Evolutionary conservation across 2,113 vertebrate species (phyloP), one percentile per base, ranked within the genome.

Genomic region (Anthoscopus minutus): DNA sequence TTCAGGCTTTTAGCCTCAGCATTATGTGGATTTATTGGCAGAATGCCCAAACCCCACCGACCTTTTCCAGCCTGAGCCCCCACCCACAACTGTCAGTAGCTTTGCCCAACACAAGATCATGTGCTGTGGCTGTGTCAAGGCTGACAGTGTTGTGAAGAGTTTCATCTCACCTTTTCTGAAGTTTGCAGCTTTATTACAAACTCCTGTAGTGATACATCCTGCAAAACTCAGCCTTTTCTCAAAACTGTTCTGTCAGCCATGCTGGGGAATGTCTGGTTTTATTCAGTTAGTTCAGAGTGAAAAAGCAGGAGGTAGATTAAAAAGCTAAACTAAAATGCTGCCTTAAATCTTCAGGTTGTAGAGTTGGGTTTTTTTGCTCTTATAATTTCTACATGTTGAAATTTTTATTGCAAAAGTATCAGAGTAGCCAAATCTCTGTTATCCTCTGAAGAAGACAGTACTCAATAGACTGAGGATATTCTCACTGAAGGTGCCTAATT

Each of bases 1-100:
- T 57, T 91, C 57, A 92, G 76, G 85, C 91, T 95, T 95, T 94
- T 91, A 95, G 83, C 71, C 86, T 67, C 56, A 38, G 64, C 64
- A 67, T 76, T 96, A 73, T 88, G 51, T 0, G 12, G 65, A 88
- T 94, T 94, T 78, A 16, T 69, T 94, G 93, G 93, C 82, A 81
- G 56, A 45, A 48, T 60, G 93, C 86, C 86, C 61, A 90, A 96
- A 74, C 10, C 18, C 38, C 2, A 9, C 60, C 74, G 79, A 56
- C 31, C 35, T 27, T 95, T 76, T 77, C 61, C 65, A 86, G 61
- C 33, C 22, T 0, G 0, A 92, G 31, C 14, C 53, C 58, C n/a
- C 5, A 2, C 27, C 89, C 81, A 58, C 28, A 35, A 70, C 44
- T 56, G 18, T 48, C 44, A 58, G 82, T 42, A 61, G 30, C 22